phyloP scores from a whole-genome alignment of 2,888 invertebrate genomes.

The Leucophenga maculata region DNA sequence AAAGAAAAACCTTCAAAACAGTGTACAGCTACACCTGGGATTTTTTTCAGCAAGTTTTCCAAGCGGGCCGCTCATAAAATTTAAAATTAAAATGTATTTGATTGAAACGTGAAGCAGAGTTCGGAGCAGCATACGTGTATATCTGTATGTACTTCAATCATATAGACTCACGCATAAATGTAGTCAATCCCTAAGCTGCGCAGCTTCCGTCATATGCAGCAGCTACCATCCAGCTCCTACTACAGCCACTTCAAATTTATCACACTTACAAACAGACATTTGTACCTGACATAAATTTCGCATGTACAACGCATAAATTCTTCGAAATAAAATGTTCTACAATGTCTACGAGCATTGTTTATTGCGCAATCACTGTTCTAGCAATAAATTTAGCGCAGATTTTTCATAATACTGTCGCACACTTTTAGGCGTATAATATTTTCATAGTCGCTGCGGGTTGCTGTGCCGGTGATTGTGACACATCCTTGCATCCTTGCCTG shows the following conservation, averaged over 20 bases:
- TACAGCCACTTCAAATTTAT: constrained; percentile 2
- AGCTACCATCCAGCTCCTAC: too few species aligned
- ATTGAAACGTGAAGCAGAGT: background rate
- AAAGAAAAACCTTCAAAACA: background rate
- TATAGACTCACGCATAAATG: background rate
- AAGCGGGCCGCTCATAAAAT: background rate
- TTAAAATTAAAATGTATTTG: constrained; percentile 20
- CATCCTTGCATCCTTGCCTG: constrained; percentile 4
- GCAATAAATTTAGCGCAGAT: background rate
- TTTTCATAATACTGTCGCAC: constrained; percentile 10
- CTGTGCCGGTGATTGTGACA: background rate
- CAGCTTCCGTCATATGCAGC: too few species aligned
- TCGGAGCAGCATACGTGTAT: too few species aligned
- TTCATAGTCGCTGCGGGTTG: too few species aligned
- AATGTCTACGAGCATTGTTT: background rate
- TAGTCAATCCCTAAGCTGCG: too few species aligned
- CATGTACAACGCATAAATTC: constrained; percentile 14
- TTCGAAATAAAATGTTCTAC: background rate
- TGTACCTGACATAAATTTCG: constrained; percentile 20
- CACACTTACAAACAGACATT: constrained; percentile 2
- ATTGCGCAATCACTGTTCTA: background rate
- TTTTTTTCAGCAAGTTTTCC: background rate
- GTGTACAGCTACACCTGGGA: background rate
- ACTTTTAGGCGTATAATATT: background rate
- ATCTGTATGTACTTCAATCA: background rate